A percentile compares a stretch with the other conserved stretches of the same genome.
Evolutionary conservation across 2,888 invertebrate genomes (phyloP).

Genomic region (Caenorhabditis imperialis): DNA sequence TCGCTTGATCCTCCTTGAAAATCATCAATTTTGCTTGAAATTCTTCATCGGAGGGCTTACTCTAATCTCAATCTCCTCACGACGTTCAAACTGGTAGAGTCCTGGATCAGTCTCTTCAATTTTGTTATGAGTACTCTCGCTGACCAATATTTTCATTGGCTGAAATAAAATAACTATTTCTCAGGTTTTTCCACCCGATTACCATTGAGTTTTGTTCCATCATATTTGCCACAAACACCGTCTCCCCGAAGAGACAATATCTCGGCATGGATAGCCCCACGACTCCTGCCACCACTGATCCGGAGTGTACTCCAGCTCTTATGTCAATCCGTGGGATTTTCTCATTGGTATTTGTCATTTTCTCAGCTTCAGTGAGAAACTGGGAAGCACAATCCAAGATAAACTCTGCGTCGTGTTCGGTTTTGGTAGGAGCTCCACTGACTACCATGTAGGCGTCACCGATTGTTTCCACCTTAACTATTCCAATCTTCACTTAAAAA

Average conservation of each 20-base stretch:
- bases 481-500: too few species aligned
- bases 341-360: conserved; percentile 29
- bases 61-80: conserved; percentile 42
- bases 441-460: conserved; percentile 99
- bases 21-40: neutral
- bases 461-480: conserved; percentile 92
- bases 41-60: conserved; percentile 7
- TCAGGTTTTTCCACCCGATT: neutral
- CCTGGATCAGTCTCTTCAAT: conserved; percentile 54
- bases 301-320: conserved; percentile 86
- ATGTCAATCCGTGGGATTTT: conserved; percentile 38
- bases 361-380: conserved; percentile 49
- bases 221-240: conserved; percentile 90
- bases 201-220: conserved; percentile 83
- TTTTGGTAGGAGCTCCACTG: conserved; percentile 92
- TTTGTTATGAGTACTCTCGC: conserved; percentile 86
- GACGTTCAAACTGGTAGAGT: conserved; percentile 53
- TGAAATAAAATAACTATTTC: conserved; percentile 69
- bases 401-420: conserved; percentile 88
- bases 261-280: conserved; percentile 93
- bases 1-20: conserved; percentile 31
- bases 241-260: conserved; percentile 90
- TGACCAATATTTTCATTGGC: conserved; percentile 94
- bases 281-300: conserved; percentile 92
- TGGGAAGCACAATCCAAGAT: conserved; percentile 77